These are phyloP conservation scores for Parnassius apollo DNA, from an alignment of 2,888 invertebrate genomes.

Conservation along the genomic window DNA sequence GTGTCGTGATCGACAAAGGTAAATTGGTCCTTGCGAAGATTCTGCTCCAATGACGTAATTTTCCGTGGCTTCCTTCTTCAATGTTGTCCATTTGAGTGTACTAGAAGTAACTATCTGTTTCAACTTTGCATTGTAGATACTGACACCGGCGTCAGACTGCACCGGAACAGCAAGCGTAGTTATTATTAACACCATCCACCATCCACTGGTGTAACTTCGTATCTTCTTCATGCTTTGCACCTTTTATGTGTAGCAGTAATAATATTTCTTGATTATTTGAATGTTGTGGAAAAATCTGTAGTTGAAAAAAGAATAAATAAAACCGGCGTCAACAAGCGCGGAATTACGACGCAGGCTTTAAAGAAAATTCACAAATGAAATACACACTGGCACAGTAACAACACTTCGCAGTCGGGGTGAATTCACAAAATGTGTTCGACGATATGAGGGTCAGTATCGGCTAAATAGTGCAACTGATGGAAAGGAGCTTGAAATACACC, in stretches of 20 bases:
- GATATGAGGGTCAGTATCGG: conserved; percentile 26
- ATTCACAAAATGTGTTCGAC: conserved; percentile 15
- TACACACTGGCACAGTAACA: conserved; percentile 27
- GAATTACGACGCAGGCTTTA: conserved; percentile 41
- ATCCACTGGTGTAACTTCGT: conserved; percentile 60
- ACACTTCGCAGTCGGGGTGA: conserved; percentile 22
- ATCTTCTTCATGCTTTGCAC: conserved; percentile 58
- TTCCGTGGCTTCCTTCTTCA: conserved; percentile 61
- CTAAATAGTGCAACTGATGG: conserved; percentile 28
- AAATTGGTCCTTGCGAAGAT: conserved; percentile 77
- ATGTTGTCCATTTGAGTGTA: conserved; percentile 87
- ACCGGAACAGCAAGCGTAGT: conserved; percentile 57
- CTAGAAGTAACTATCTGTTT: conserved; percentile 90
- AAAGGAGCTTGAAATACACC: conserved; percentile 49
- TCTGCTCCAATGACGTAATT: conserved; percentile 85
- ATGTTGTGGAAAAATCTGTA: too few relatives aligned
- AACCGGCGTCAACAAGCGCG: conserved; percentile 56
- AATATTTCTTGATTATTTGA: too few relatives aligned
- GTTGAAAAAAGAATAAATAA: conserved; percentile 47
- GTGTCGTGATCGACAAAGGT: conserved; percentile 87
- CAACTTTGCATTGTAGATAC: conserved; percentile 67
- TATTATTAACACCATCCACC: conserved; percentile 66
- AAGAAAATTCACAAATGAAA: conserved; percentile 48
- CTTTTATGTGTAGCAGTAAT: too few relatives aligned
- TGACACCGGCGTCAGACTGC: conserved; percentile 58